Base-by-base conservation (phyloP, 1,140 invertebrate species). In the Ceratitis capitata region DNA sequence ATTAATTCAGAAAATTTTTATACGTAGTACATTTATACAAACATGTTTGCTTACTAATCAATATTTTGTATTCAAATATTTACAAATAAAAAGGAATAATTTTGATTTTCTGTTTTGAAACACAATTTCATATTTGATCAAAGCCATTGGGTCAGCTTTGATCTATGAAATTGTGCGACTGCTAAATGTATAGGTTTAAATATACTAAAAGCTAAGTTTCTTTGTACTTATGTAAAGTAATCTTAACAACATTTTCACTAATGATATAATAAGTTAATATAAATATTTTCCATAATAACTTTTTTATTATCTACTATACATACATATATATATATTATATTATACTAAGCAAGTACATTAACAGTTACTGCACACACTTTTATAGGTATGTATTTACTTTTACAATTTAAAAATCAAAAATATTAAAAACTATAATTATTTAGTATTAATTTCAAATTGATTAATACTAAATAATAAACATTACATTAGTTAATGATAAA, bases 391-490 rank as follows among this genome's bases (percentile, higher is more conserved):
- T 78, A 78, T 78, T 78, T 78, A 78, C 69, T 78, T 78, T 45
- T 78, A 78, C n/a, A 74, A 42, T n/a, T 14, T 42, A 23, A 74
- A 74, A 42, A n/a, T n/a, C n/a, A n/a, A 5, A n/a, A 78, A 32
- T 45, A 0, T 39, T 7, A 10, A 78, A 45, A 23, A 32, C n/a
- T n/a, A n/a, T n/a, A 83, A 23, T 83, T 16, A 51, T 53, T 49
- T 23, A 14, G 51, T 51, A 83, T 83, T 29, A 53, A 85, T 64
- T 49, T 53, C 29, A 86, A 47, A 85, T 87, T 69, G 56, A 53
- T 84, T 82, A 29, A 16, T 82, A 85, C 58, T 35, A 29, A 42
- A 42, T 51, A 39, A 42, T 85, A 29, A 82, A 87, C 84, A 29
- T 32, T 35, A 35, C 39, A 49, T 39, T 19, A 56, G n/a, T 83